phyloP scores from a whole-genome alignment of 2,888 invertebrate species.

The Dicycla oo region DNA sequence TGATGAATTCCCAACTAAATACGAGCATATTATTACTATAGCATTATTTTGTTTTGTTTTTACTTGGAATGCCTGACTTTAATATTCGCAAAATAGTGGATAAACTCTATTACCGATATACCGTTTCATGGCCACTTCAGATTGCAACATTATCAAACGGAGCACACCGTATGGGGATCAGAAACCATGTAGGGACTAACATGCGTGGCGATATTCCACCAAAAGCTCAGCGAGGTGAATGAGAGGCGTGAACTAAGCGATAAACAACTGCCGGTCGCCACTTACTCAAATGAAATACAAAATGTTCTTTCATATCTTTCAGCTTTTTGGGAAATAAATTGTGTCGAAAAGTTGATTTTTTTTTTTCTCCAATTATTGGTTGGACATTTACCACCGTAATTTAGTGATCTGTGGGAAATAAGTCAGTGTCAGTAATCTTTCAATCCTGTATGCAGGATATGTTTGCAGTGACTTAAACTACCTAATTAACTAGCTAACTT shows the following conservation, averaged over 20 bases:
- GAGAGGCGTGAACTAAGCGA: neutral
- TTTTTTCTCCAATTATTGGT: neutral
- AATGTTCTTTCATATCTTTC: neutral
- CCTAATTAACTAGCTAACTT: too few relatives aligned
- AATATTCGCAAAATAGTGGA: slow-evolving; percentile 18
- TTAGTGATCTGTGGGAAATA: neutral
- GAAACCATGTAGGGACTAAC: slow-evolving; percentile 60
- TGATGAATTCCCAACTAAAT: neutral
- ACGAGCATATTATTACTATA: neutral
- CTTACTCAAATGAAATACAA: neutral
- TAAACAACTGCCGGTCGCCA: neutral
- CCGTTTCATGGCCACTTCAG: slow-evolving; percentile 61
- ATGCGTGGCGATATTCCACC: slow-evolving; percentile 8
- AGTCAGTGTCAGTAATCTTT: neutral
- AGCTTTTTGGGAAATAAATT: neutral
- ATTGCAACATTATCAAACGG: slow-evolving; percentile 62
- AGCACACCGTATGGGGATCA: slow-evolving; percentile 57
- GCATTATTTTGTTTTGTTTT: neutral
- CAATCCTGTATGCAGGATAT: neutral
- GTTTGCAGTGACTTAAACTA: too few relatives aligned
- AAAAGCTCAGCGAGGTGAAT: neutral
- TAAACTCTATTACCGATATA: slow-evolving; percentile 44
- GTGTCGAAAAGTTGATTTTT: too few relatives aligned
- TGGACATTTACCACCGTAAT: neutral
- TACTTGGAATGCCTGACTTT: neutral